A percentile compares a stretch with the other conserved stretches of the same genome.
Conservation (phyloP, 2,113 vertebrate species). For the Romanogobio albipinnatus region DNA sequence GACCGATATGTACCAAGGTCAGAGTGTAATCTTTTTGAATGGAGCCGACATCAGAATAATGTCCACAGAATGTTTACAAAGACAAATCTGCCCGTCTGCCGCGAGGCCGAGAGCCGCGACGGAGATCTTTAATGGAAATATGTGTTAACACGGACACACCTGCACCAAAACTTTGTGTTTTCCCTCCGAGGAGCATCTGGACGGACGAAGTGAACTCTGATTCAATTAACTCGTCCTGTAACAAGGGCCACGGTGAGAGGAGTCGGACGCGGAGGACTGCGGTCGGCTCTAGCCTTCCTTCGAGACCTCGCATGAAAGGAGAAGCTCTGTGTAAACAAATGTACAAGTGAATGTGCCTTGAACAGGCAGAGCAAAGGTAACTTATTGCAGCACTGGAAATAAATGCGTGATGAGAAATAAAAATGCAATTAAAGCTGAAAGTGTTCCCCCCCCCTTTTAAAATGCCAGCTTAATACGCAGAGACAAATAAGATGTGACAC, state of each 20-base stretch:
- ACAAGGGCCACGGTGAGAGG: constrained; percentile 74
- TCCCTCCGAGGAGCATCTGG: constrained; percentile 69
- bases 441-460: neutral
- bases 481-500: neutral
- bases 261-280: constrained; percentile 69
- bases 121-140: constrained; percentile 73
- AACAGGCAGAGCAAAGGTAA: constrained; percentile 44
- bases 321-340: constrained; percentile 73
- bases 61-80: constrained; percentile 76
- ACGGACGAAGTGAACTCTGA: constrained; percentile 67
- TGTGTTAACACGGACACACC: constrained; percentile 76
- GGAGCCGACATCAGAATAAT: constrained; percentile 74
- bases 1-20: constrained; percentile 74
- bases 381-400: neutral
- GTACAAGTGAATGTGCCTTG: constrained; percentile 58
- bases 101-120: constrained; percentile 73
- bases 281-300: constrained; percentile 74
- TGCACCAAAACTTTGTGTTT: constrained; percentile 74
- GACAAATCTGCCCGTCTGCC: constrained; percentile 67
- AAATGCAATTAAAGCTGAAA: constrained; percentile 6
- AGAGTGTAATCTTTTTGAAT: constrained; percentile 80
- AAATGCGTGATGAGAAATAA: neutral
- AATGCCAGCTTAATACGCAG: neutral
- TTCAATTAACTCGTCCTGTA: constrained; percentile 81
- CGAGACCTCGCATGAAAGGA: constrained; percentile 68